These are phyloP conservation scores for Varanus komodoensis DNA, from an alignment of 2,113 vertebrate species.

Conservation along the genomic window DNA sequence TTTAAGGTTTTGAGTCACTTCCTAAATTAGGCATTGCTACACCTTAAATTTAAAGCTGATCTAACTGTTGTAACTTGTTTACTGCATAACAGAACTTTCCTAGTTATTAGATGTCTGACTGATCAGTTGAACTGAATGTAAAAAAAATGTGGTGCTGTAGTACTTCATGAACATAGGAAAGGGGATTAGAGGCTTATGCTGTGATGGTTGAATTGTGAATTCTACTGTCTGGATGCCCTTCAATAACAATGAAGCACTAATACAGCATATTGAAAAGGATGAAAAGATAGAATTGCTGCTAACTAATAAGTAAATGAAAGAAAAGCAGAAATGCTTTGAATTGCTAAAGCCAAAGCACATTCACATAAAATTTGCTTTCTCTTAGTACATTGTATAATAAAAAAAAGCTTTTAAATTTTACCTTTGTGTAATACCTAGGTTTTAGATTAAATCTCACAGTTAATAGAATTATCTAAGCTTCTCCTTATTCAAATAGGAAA, in stretches of 20 bases:
- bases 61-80: conserved; percentile 35
- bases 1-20: not conserved
- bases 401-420: not conserved
- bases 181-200: not conserved
- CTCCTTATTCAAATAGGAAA: conserved; percentile 16
- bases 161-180: not conserved
- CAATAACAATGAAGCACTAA: not conserved
- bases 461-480: conserved; percentile 32
- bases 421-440: not conserved
- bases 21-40: conserved; percentile 1
- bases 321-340: conserved; percentile 37
- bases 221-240: not conserved
- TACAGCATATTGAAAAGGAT: not conserved
- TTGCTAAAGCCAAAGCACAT: not conserved
- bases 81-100: conserved; percentile 42
- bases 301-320: not conserved
- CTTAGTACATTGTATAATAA: not conserved
- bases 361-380: not conserved
- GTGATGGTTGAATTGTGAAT: not conserved
- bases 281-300: not conserved
- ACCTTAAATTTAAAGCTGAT: conserved; percentile 16
- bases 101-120: conserved; percentile 35
- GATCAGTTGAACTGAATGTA: conserved; percentile 22
- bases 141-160: conserved; percentile 42
- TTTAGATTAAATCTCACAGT: conserved; percentile 30